phyloP scores from a whole-genome alignment of 2,797 vertebrate species.

The Ctenochaetus hawaiiensis region DNA sequence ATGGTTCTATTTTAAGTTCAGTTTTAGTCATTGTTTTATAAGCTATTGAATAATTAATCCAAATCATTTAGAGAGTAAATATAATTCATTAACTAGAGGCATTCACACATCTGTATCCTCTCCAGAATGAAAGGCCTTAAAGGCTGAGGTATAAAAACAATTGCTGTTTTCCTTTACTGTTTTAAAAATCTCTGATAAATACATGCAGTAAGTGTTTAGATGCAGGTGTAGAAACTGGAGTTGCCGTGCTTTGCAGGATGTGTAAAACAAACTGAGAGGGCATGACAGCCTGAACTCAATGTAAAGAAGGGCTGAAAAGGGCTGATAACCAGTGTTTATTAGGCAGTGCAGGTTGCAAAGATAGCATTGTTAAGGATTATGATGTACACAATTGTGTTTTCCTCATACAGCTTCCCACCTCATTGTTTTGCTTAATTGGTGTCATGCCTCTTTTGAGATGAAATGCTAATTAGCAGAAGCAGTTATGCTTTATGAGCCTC shows the following conservation, averaged over 20 bases:
- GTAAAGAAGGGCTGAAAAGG: constrained; percentile 1
- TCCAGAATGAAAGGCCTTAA: neutral
- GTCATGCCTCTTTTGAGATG: constrained; percentile 39
- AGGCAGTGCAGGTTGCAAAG: constrained; percentile 3
- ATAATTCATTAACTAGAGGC: constrained; percentile 4
- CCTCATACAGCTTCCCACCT: constrained; percentile 34
- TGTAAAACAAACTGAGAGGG: constrained; percentile 5
- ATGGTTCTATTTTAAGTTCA: constrained; percentile 16
- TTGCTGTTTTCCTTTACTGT: neutral
- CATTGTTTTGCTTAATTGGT: constrained; percentile 51
- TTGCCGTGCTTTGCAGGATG: neutral
- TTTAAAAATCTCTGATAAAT: neutral
- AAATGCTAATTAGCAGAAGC: constrained; percentile 37
- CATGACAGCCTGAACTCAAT: neutral
- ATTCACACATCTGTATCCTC: neutral
- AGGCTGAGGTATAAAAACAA: constrained; percentile 1
- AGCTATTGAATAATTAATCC: neutral
- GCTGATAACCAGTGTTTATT: constrained; percentile 12
- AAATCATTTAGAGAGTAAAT: constrained; percentile 20
- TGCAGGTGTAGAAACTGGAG: neutral
- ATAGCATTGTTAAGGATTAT: constrained; percentile 33
- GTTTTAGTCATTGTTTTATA: neutral
- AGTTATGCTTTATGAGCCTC: neutral
- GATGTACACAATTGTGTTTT: constrained; percentile 20
- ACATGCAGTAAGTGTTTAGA: neutral